Base-by-base conservation (phyloP, 2,797 vertebrate genomes). In the Poeciliopsis turneri region DNA sequence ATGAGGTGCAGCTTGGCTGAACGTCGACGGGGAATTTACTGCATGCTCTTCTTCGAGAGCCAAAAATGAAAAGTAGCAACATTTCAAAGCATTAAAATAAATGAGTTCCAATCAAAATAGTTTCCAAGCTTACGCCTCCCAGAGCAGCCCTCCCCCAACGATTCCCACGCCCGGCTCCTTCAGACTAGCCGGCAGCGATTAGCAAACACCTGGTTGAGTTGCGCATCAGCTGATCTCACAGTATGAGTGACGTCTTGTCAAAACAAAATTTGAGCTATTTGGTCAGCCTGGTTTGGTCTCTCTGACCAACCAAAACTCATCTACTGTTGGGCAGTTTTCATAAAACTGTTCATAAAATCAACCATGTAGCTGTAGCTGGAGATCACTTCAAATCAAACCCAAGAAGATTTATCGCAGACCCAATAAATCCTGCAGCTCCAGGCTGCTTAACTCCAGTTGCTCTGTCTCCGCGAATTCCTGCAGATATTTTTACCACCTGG, bases 401-500 rank as follows among this genome's bases (percentile, higher is more conserved):
- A 15, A 25, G 49, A 13, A 8, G 51, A 53, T 53, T 53, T 11
- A 25, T 25, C 25, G 12, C 12, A n/a, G 46, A 39, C 51, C 75
- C 13, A 36, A 36, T 76, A 61, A 47, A 64, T 23, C 33, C 6
- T 39, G 30, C 36, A 39, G 5, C 72, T 51, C 47, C 6, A 45
- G 10, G 12, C 23, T 10, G 49, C 41, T 15, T 41, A n/a, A 74
- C 72, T n/a, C 49, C 23, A 8, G 5, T 41, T 41, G 36, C 41
- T 74, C 36, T 1, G 1, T 55, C 46, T 73, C 47, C 3, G 1
- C 6, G 28, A 73, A 20, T 23, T 53, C 47, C 49, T 74, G 72
- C 72, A 41, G 72, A 55, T n/a, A 74, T 74, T 55, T 74, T 39
- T 53, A 55, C 72, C 72, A 55, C 33, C 33, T n/a, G 33, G 33